Evolutionary conservation across 2,888 invertebrate genomes (phyloP).

Genomic region (Drosophila tripunctata): DNA sequence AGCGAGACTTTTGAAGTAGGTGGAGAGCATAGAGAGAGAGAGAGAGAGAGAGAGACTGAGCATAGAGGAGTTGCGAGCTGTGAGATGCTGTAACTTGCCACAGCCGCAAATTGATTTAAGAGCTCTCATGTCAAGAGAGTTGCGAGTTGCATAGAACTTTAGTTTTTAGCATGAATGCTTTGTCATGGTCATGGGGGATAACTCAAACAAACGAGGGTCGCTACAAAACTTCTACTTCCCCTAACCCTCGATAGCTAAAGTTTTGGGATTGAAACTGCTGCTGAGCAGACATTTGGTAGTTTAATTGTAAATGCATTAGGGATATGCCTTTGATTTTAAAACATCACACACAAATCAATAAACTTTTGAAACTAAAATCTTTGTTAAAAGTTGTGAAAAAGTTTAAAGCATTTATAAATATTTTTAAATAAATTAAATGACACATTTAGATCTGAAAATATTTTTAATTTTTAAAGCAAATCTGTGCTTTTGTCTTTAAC

Average conservation of each 20-base stretch:
- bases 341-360: no score
- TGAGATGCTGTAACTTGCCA: constrained; percentile 23
- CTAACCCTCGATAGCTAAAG: neutral
- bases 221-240: neutral
- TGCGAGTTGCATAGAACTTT: constrained; percentile 40
- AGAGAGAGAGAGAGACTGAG: neutral
- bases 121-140: constrained; percentile 48
- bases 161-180: constrained; percentile 39
- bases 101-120: constrained; percentile 61
- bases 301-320: neutral
- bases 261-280: neutral
- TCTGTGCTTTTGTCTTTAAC: no score
- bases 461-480: neutral
- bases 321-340: neutral
- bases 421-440: no score
- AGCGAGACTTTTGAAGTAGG: no score
- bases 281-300: neutral
- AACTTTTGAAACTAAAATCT: no score
- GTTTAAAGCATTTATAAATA: no score
- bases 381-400: no score
- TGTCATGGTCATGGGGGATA: constrained; percentile 49
- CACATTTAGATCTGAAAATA: no score
- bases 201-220: neutral
- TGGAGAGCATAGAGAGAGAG: no score
- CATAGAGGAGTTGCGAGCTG: neutral